These are phyloP conservation scores for Aphelenchoides besseyi DNA, from an alignment of 1,140 invertebrate genomes.

Conservation along the genomic window DNA sequence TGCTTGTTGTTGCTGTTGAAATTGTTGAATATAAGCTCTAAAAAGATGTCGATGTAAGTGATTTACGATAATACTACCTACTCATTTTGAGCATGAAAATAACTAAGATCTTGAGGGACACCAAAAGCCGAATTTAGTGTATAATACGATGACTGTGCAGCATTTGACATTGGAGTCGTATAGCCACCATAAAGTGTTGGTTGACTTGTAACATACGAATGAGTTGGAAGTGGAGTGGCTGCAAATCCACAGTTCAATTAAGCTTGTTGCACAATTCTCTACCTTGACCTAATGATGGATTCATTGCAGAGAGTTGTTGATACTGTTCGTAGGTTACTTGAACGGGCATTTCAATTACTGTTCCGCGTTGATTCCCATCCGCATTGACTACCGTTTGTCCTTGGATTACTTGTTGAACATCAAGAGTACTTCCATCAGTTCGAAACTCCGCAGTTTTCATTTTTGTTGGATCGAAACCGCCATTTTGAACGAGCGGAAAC, in stretches of 20 bases:
- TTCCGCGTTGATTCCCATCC: neutral
- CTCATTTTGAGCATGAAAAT: conserved; percentile 28
- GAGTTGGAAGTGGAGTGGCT: neutral
- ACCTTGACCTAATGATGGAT: conserved; percentile 11
- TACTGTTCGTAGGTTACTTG: conserved; percentile 17
- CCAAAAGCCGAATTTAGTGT: conserved; percentile 15
- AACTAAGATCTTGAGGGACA: conserved; percentile 27
- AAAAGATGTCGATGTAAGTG: no score
- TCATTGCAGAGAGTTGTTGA: conserved; percentile 28
- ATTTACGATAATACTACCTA: neutral
- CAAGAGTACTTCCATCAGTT: neutral
- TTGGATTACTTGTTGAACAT: neutral
- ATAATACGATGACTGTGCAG: conserved; percentile 15
- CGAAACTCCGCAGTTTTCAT: conserved; percentile 10
- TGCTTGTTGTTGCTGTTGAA: conserved; percentile 26
- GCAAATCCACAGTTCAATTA: no score
- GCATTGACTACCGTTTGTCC: neutral
- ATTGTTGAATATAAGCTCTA: conserved; percentile 26
- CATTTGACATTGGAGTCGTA: neutral
- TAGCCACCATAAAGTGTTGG: neutral
- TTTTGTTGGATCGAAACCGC: conserved; percentile 2
- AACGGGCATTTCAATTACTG: conserved; percentile 8
- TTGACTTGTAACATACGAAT: conserved; percentile 4
- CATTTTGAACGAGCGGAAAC: neutral
- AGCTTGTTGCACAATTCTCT: no score